Conservation (phyloP, 2,888 invertebrate species). For the Acronicta aceris region DNA sequence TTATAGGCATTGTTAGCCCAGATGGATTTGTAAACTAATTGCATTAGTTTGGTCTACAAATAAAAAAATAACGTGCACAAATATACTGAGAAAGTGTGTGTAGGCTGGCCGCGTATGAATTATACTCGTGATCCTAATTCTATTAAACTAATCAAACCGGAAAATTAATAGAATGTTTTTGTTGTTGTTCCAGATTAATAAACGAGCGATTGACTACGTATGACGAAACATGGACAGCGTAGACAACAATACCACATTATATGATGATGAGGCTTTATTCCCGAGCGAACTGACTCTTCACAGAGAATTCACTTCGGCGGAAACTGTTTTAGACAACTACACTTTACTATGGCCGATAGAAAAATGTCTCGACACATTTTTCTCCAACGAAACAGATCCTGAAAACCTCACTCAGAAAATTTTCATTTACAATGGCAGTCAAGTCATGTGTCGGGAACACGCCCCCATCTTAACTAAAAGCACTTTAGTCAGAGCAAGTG, state of each 20-base stretch:
- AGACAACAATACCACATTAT: conserved; percentile 86
- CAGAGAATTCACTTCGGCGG: conserved; percentile 64
- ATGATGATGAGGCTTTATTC: conserved; percentile 69
- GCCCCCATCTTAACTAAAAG: conserved; percentile 91
- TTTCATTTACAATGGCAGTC: conserved; percentile 74
- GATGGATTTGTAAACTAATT: no score
- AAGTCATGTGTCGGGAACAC: conserved; percentile 88
- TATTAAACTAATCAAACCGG: no score
- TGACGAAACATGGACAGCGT: conserved; percentile 85
- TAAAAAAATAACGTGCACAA: no score
- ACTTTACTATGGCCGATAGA: conserved; percentile 77
- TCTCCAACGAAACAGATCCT: conserved; percentile 68
- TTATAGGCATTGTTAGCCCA: no score
- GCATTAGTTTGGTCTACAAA: no score
- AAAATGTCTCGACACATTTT: conserved; percentile 71
- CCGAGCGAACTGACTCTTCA: conserved; percentile 67
- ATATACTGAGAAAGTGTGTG: no score
- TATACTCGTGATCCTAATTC: no score
- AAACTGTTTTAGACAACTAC: conserved; percentile 59
- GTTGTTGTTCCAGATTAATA: conserved; percentile 74
- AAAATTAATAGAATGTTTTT: background rate
- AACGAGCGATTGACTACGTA: conserved; percentile 66
- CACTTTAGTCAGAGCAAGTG: conserved; percentile 91
- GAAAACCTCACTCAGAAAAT: conserved; percentile 66
- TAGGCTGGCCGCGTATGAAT: no score